Evolutionary conservation across 2,888 invertebrate genomes (phyloP).

Genomic region (Acanthococcus lagerstroemiae): DNA sequence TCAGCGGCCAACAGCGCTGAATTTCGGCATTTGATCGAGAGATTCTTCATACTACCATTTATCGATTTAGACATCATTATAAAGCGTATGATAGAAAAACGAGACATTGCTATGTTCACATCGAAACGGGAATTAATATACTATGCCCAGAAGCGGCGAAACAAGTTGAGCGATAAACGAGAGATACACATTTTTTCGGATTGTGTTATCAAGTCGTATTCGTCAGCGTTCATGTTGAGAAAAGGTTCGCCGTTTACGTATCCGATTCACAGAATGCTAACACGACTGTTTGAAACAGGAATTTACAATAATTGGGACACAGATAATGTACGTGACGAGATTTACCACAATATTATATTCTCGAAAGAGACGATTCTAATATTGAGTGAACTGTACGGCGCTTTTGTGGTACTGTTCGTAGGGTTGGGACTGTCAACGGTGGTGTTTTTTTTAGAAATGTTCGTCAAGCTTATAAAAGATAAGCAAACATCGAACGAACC

Average conservation of each 20-base stretch:
- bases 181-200: slow-evolving; percentile 32
- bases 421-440: slow-evolving; percentile 26
- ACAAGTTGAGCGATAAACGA: slow-evolving; percentile 18
- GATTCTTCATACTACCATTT: slow-evolving; percentile 33
- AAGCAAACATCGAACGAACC: too few relatives aligned
- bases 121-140: slow-evolving; percentile 33
- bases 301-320: slow-evolving; percentile 33
- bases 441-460: slow-evolving; percentile 28
- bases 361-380: slow-evolving; percentile 27
- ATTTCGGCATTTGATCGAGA: slow-evolving; percentile 26
- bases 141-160: slow-evolving; percentile 30
- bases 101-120: slow-evolving; percentile 32
- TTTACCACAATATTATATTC: slow-evolving; percentile 27
- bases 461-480: neutral
- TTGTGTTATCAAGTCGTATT: slow-evolving; percentile 33
- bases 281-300: slow-evolving; percentile 33
- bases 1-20: slow-evolving; percentile 32
- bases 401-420: slow-evolving; percentile 30
- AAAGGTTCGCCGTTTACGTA: slow-evolving; percentile 33
- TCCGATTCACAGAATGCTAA: slow-evolving; percentile 32
- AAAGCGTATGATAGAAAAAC: slow-evolving; percentile 26
- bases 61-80: slow-evolving; percentile 29
- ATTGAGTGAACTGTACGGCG: slow-evolving; percentile 31
- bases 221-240: slow-evolving; percentile 33
- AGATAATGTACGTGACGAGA: slow-evolving; percentile 29